Evolutionary conservation across 2,888 invertebrate genomes (phyloP).

Genomic region (Nomada fabriciana): DNA sequence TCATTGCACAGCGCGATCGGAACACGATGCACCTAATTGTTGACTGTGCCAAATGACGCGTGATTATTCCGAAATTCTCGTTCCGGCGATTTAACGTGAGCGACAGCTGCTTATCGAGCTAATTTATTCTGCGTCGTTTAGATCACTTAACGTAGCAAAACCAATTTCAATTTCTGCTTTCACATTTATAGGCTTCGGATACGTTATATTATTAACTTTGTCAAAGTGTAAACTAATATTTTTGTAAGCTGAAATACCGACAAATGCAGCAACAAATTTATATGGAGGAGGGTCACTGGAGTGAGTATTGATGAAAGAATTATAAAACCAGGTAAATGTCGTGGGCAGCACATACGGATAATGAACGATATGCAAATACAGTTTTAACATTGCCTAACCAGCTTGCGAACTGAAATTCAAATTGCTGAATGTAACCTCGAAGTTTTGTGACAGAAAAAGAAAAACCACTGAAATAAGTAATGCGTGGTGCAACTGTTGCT

Average conservation of each 20-base stretch:
- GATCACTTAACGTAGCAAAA: background rate
- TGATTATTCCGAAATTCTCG: conserved; percentile 8
- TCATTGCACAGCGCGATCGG: background rate
- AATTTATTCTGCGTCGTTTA: conserved; percentile 34
- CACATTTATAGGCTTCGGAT: background rate
- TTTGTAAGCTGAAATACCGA: no score
- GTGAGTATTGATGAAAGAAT: background rate
- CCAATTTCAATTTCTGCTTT: background rate
- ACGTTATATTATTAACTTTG: no score
- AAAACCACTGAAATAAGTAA: background rate
- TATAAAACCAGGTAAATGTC: background rate
- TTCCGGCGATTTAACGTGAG: conserved; percentile 25
- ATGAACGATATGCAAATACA: background rate
- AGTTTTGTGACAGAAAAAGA: background rate
- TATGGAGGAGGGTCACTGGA: no score
- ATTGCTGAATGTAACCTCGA: background rate
- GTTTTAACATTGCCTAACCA: background rate
- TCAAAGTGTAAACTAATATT: no score
- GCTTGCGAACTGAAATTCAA: background rate
- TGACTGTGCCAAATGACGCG: background rate
- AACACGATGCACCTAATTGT: background rate
- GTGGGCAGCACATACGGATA: background rate
- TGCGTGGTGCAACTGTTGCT: background rate
- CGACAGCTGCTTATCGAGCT: conserved; percentile 45
- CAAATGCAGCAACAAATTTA: no score